Base-by-base conservation (phyloP, 2,888 invertebrate species). In the Notodonta dromedarius region DNA sequence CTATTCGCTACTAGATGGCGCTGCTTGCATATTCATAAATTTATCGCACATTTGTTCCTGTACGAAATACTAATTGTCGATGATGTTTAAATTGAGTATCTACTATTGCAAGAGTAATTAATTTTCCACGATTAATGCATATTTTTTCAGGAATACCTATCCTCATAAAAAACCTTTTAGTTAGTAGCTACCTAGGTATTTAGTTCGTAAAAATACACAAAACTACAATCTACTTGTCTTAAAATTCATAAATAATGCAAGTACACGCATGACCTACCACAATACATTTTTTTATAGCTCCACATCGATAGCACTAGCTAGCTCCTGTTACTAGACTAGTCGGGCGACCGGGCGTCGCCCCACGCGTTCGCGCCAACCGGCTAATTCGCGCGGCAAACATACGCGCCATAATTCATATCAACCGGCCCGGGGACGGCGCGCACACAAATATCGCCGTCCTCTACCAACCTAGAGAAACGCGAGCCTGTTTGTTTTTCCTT, bases 391-490 rank as follows among this genome's bases (percentile, higher is more conserved):
- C 90, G 86, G 89, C 82, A 89, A 91, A 89, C 89, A 89, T 80
- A 89, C 89, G 84, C 89, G 90, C 91, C 90, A 89, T 91, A 91
- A 91, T 88, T 93, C 91, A 92, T 92, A 91, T 88, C 88, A 88
- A 86, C 88, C 86, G 77, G 84, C 80, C 80, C 79, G 52, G 56
- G 35, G 80, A 76, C 84, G 87, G 83, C 85, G 86, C 83, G 80
- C 80, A 67, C 80, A 80, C 80, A 82, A 76, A 78, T 86, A 81
- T 71, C 77, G 62, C 85, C 77, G 70, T 92, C 93, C 84, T 93
- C 91, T 87, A 84, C 85, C 91, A 75, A 86, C 85, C 89, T 90
- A 91, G 90, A 90, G 90, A 89, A 90, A 88, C 87, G 85, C 81
- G 81, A 85, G 79, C 84, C 85, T 87, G 88, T 91, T 90, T 90